phyloP scores from a whole-genome alignment of 2,888 invertebrate species.

The Protonemura montana region DNA sequence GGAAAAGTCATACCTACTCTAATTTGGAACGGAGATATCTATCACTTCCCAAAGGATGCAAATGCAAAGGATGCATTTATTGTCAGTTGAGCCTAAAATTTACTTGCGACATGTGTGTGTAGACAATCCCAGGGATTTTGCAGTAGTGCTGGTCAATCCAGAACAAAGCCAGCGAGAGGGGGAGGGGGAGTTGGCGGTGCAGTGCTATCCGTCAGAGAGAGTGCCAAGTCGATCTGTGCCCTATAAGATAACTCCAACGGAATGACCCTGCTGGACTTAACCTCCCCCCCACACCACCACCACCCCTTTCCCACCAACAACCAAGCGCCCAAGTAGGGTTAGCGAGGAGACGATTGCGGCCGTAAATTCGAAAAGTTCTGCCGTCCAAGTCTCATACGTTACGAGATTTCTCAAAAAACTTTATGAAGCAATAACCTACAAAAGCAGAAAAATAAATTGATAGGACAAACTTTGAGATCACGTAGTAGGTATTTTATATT shows the following conservation, averaged over 20 bases:
- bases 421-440: slow-evolving; percentile 12
- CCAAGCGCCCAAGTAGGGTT: not conserved
- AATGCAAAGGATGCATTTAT: no score
- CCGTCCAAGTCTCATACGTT: not conserved
- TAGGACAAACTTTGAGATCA: slow-evolving; percentile 28
- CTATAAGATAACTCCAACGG: slow-evolving; percentile 40
- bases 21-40: no score
- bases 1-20: no score
- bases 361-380: slow-evolving; percentile 38
- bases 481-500: slow-evolving; percentile 13
- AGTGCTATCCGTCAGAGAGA: slow-evolving; percentile 44
- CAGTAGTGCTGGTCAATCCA: no score
- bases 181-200: not conserved
- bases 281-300: not conserved
- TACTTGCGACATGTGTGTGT: no score
- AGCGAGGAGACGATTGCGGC: slow-evolving; percentile 35
- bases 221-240: slow-evolving; percentile 45
- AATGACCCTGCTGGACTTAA: slow-evolving; percentile 18
- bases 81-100: no score
- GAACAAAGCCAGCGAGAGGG: no score
- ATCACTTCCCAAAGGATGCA: no score
- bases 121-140: no score
- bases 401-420: slow-evolving; percentile 7
- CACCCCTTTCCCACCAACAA: no score
- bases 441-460: slow-evolving; percentile 3